Conservation (phyloP, 1,140 invertebrate species). For the Matsumurasca onukii region DNA sequence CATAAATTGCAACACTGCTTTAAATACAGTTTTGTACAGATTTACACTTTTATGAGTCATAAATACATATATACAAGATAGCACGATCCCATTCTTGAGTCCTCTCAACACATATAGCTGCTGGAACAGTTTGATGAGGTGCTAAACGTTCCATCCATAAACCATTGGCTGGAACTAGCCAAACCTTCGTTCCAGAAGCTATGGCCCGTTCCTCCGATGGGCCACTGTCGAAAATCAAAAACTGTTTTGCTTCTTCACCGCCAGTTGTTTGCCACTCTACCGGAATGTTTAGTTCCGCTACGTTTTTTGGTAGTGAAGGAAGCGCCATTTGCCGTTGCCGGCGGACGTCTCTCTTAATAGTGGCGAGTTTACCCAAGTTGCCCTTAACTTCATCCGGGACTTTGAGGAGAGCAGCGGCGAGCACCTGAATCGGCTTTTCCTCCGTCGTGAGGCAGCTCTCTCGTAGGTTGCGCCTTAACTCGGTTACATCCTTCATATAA, state of each 20-base stretch:
- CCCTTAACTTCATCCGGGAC: background rate
- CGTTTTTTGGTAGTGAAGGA: background rate
- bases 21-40: conserved; percentile 2
- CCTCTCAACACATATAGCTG: background rate
- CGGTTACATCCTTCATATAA: background rate
- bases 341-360: background rate
- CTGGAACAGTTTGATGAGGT: background rate
- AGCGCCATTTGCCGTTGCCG: background rate
- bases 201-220: background rate
- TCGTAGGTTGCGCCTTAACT: background rate
- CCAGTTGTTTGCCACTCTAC: background rate
- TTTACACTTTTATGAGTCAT: background rate
- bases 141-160: background rate
- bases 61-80: background rate
- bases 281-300: background rate
- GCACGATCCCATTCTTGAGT: background rate
- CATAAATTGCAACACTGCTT: background rate
- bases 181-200: background rate
- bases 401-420: background rate
- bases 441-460: background rate
- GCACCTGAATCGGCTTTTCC: background rate
- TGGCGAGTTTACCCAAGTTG: background rate
- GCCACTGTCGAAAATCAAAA: conserved; percentile 4
- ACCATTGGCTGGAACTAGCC: background rate
- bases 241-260: background rate